Base-by-base conservation (phyloP, 92 coral and sea anemone species). In the Meandrina meandrites region DNA sequence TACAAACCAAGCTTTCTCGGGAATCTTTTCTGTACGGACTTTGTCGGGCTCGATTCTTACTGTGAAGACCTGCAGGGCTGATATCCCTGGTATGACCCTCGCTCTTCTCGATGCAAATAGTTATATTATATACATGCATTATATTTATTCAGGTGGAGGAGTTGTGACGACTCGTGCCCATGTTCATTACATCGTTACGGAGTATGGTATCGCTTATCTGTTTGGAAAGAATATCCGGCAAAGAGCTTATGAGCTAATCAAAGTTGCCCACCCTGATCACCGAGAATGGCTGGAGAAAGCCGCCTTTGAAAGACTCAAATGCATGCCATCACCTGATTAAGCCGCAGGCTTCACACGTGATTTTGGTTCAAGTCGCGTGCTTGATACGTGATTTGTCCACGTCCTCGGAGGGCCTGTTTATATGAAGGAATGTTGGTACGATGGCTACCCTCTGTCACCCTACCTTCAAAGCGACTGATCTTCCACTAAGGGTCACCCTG, bases 81-180 rank as follows among this genome's bases (percentile, higher is more conserved):
- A 14, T 3, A 8, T 66, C 3, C 3, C 8, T 69, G 1, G 5
- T 45, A 8, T 45, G 48, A 8, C 48, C 48, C 8, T 8, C 48
- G 48, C 48, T n/a, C n/a, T n/a, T n/a, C 53, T 48, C 53, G 12
- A 48, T 48, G 53, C 53, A 48, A 48, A 48, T 48, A 4, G 53
- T 8, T 48, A 48, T 45, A 8, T 45, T 45, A 3, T 45, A 45
- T 48, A 6, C 45, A 40, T 40, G n/a, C n/a, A 40, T 40, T 40
- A 6, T 40, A 32, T 37, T 60, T 18, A 8, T 42, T 27, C 81
- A 96, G 98, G 98, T 9, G 98, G 93, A 27, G 98, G 98, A 19
- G 98, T 96, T 6, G 98, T 96, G 19, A 93, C 98, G 35, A 96
- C 98, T 18, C 91, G 98, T 56, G 98, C 98, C 9, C 98, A 96